Conservation (phyloP, 1,140 invertebrate species). For the Drosophila pseudoobscura region DNA sequence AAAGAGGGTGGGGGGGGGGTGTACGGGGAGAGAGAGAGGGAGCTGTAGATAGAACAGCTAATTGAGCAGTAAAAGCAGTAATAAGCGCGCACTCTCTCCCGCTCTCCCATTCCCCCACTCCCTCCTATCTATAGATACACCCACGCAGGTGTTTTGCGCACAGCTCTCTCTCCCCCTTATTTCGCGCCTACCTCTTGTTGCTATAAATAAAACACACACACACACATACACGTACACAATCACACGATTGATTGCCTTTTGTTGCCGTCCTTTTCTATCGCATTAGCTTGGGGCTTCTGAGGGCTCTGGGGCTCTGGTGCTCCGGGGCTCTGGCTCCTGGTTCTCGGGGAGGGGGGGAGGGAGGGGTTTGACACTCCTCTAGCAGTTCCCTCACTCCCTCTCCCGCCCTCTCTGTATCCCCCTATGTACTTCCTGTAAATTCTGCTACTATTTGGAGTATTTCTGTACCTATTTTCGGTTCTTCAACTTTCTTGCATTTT, state of each 20-base stretch:
- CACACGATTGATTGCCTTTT: constrained; percentile 73
- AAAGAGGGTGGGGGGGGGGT: too few species aligned
- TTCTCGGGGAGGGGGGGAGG: too few species aligned
- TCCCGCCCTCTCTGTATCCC: too few species aligned
- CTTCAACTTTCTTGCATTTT: too few species aligned
- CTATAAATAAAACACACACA: constrained; percentile 72
- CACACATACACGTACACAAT: constrained; percentile 29
- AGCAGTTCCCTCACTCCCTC: not conserved
- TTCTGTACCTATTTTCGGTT: too few species aligned
- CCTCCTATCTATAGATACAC: not conserved
- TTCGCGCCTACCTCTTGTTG: constrained; percentile 61
- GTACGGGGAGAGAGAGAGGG: not conserved
- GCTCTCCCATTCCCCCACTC: constrained; percentile 1
- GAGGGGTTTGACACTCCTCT: not conserved
- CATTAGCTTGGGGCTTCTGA: not conserved
- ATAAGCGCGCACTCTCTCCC: constrained; percentile 19
- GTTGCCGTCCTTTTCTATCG: constrained; percentile 5
- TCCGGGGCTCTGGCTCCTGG: not conserved
- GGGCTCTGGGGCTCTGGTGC: not conserved
- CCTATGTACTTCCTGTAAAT: too few species aligned
- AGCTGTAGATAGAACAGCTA: constrained; percentile 40
- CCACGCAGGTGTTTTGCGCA: not conserved
- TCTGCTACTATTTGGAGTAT: too few species aligned
- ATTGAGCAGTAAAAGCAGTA: constrained; percentile 70
- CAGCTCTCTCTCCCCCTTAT: constrained; percentile 35